Evolutionary conservation across 2,888 invertebrate species (phyloP).

Genomic region (Leuctra nigra): DNA sequence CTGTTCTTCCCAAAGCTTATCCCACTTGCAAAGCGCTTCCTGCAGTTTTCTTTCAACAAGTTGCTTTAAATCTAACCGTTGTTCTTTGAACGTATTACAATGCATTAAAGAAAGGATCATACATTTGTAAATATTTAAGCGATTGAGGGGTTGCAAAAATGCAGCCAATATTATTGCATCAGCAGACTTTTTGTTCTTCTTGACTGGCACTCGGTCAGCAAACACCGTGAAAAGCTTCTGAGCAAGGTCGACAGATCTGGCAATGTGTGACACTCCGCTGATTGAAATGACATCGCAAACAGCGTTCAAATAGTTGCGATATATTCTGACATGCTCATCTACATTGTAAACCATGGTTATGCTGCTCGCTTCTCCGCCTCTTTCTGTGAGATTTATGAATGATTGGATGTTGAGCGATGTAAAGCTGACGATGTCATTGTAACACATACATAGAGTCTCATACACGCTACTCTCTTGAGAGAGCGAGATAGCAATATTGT

Average conservation of each 20-base stretch:
- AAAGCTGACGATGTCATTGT: slow-evolving; percentile 60
- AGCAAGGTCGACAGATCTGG: slow-evolving; percentile 55
- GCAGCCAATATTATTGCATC: slow-evolving; percentile 44
- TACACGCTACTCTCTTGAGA: slow-evolving; percentile 51
- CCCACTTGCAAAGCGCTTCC: slow-evolving; percentile 55
- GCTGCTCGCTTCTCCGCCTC: slow-evolving; percentile 57
- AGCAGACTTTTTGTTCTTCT: slow-evolving; percentile 44
- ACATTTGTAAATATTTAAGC: slow-evolving; percentile 56
- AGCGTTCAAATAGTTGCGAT: slow-evolving; percentile 61
- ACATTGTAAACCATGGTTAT: slow-evolving; percentile 60
- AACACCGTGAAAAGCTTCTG: slow-evolving; percentile 50
- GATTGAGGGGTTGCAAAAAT: slow-evolving; percentile 54
- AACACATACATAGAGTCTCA: slow-evolving; percentile 58
- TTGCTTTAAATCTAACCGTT: slow-evolving; percentile 39
- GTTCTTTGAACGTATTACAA: slow-evolving; percentile 42
- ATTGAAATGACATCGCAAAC: slow-evolving; percentile 67
- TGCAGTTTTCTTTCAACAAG: slow-evolving; percentile 45
- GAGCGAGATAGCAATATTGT: slow-evolving; percentile 33
- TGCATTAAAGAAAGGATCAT: slow-evolving; percentile 51
- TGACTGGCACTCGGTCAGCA: slow-evolving; percentile 48
- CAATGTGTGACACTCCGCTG: slow-evolving; percentile 60
- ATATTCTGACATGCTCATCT: slow-evolving; percentile 64
- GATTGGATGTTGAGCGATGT: slow-evolving; percentile 53
- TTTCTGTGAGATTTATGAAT: slow-evolving; percentile 61
- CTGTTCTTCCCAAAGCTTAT: slow-evolving; percentile 55